phyloP scores from a whole-genome alignment of 2,797 vertebrate genomes.

The Phrynocephalus guinanensis region DNA sequence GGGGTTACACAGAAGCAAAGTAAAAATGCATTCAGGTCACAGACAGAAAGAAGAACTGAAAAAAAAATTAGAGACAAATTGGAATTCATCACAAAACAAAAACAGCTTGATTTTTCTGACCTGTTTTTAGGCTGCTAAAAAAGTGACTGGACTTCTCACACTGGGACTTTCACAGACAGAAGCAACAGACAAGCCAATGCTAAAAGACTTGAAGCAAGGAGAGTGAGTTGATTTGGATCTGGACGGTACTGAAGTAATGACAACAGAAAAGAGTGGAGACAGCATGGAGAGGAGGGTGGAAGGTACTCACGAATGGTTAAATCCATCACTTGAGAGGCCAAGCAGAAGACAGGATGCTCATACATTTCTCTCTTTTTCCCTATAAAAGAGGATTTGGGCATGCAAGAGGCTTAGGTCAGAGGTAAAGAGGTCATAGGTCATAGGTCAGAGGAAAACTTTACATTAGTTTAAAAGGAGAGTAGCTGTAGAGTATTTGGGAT shows the following conservation, averaged over 20 bases:
- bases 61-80: slow-evolving; percentile 88
- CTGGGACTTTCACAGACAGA: slow-evolving; percentile 86
- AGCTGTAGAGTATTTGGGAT: slow-evolving; percentile 83
- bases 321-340: slow-evolving; percentile 99
- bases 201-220: slow-evolving; percentile 85
- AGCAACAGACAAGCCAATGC: slow-evolving; percentile 88
- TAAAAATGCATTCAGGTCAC: slow-evolving; percentile 99
- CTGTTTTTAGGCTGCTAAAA: slow-evolving; percentile 81
- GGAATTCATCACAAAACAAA: slow-evolving; percentile 95
- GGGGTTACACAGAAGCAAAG: slow-evolving; percentile 96
- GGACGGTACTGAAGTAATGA: slow-evolving; percentile 83
- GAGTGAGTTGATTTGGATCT: slow-evolving; percentile 84
- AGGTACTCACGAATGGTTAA: slow-evolving; percentile 99
- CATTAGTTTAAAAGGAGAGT: slow-evolving; percentile 85
- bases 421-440: slow-evolving; percentile 87
- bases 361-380: slow-evolving; percentile 99
- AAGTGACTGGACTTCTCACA: slow-evolving; percentile 87
- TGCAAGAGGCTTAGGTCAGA: slow-evolving; percentile 98
- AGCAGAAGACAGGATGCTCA: slow-evolving; percentile 99
- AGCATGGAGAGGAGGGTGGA: slow-evolving; percentile 87
- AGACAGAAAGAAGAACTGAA: slow-evolving; percentile 90
- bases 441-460: slow-evolving; percentile 89
- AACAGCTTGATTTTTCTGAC: slow-evolving; percentile 86
- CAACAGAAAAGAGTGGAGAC: slow-evolving; percentile 83
- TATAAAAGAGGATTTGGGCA: slow-evolving; percentile 99